Conservation (phyloP, 1,140 invertebrate genomes). For the Cylas formicarius region DNA sequence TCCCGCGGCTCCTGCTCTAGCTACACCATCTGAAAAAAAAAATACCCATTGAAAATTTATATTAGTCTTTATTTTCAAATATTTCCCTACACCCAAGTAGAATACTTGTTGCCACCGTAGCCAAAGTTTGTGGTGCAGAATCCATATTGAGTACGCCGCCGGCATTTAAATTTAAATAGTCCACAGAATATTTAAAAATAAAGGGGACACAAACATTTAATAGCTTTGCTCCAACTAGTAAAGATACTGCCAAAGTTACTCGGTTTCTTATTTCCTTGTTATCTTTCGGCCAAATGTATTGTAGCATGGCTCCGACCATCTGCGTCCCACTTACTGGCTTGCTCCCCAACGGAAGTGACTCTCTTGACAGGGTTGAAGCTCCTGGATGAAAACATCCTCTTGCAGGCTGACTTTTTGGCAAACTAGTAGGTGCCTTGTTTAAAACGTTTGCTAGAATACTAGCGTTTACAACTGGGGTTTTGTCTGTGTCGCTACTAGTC, state of each 20-base stretch:
- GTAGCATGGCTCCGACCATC: constrained; percentile 82
- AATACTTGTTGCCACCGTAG: constrained; percentile 68
- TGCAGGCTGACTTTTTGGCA: constrained; percentile 34
- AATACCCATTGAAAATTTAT: not conserved
- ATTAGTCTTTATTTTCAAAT: constrained; percentile 4
- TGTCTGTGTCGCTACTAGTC: constrained; percentile 17
- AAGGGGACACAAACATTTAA: constrained; percentile 95
- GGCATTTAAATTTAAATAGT: constrained; percentile 66
- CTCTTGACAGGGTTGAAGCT: constrained; percentile 58
- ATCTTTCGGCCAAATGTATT: constrained; percentile 95
- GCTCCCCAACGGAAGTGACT: constrained; percentile 54
- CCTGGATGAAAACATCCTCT: constrained; percentile 88
- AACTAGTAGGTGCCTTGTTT: constrained; percentile 20
- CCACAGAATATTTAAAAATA: constrained; percentile 90
- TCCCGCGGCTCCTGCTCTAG: constrained; percentile 77
- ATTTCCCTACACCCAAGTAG: constrained; percentile 81
- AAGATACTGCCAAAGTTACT: constrained; percentile 76
- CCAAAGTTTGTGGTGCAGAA: constrained; percentile 63
- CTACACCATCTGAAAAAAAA: constrained; percentile 75
- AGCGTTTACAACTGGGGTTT: constrained; percentile 16
- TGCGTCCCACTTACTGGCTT: constrained; percentile 60
- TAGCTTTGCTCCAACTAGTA: constrained; percentile 75
- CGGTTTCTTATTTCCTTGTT: constrained; percentile 63
- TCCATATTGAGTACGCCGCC: constrained; percentile 54
- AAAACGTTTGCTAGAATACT: constrained; percentile 29